Base-by-base conservation (phyloP, 2,888 invertebrate genomes). In the Phania funesta region DNA sequence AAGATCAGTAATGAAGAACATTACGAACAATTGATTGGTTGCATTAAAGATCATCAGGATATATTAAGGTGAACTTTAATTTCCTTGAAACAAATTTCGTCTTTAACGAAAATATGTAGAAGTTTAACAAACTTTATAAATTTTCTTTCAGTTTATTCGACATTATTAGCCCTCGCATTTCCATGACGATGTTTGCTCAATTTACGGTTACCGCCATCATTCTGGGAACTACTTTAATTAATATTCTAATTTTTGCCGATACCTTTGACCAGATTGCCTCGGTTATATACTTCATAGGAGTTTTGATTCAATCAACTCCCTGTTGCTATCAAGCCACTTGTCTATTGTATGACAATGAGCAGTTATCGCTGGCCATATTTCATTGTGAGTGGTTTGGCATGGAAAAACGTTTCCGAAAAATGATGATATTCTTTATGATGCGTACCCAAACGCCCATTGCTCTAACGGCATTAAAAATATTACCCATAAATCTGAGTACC, bases 21-120 rank as follows among this genome's bases (percentile, higher is more conserved):
- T 16, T 77, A 60, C 1, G 20, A 71, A 44, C 83, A 85, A n/a
- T 54, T 86, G 8, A 76, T 84, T 5, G 41, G 71, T 20, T 85
- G 85, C 38, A 83, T 86, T 16, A 80, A 74, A n/a, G 86, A 86
- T 79, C 85, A 86, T 46, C 85, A 84, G 24, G 77, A 79, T 58
- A 62, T 85, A 4, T 35, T 85, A 20, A 64, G 84, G 86, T 86
- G 20, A 82, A 80, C 41, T 38, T 8, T 16, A 20, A 13, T 13
- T 9, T n/a, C n/a, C n/a, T n/a, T n/a, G n/a, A n/a, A 26, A 4
- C n/a, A 26, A n/a, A n/a, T n/a, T n/a, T n/a, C n/a, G n/a, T n/a
- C n/a, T n/a, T n/a, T n/a, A n/a, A n/a, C n/a, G n/a, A n/a, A n/a
- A n/a, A n/a, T n/a, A n/a, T n/a, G n/a, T n/a, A n/a, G n/a, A n/a